Evolutionary conservation across 1,140 invertebrate genomes (phyloP).

Genomic region (Pantala flavescens): DNA sequence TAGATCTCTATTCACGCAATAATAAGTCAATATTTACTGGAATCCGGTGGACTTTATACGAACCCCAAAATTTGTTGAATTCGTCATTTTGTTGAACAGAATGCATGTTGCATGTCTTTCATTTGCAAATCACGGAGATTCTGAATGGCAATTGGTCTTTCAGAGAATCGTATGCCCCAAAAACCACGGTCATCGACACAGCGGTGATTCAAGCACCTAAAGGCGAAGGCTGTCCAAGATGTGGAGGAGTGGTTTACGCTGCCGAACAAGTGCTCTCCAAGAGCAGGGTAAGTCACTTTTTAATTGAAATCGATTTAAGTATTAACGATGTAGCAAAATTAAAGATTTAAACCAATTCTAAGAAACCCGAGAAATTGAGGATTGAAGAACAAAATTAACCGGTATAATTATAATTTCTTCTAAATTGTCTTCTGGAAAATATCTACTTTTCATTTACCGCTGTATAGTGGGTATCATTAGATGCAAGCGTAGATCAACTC

Average conservation of each 20-base stretch:
- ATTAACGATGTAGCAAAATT: too few relatives aligned
- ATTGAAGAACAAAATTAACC: neutral
- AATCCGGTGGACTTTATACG: too few relatives aligned
- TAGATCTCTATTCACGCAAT: too few relatives aligned
- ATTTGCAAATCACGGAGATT: too few relatives aligned
- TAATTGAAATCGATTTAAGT: neutral
- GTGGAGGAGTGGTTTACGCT: constrained; percentile 80
- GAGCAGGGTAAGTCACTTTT: constrained; percentile 36
- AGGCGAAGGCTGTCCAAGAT: constrained; percentile 79
- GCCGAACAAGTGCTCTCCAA: constrained; percentile 82
- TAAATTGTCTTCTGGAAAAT: too few relatives aligned
- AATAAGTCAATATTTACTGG: too few relatives aligned
- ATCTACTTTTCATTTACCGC: too few relatives aligned
- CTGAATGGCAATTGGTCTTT: neutral
- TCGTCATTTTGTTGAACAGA: too few relatives aligned
- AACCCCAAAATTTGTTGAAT: too few relatives aligned
- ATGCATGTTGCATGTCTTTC: too few relatives aligned
- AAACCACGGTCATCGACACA: constrained; percentile 66
- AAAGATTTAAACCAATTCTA: neutral
- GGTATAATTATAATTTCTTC: neutral
- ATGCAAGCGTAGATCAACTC: too few relatives aligned
- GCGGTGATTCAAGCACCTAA: constrained; percentile 65
- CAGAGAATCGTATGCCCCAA: constrained; percentile 30
- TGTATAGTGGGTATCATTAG: too few relatives aligned
- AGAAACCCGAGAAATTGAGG: neutral